Conservation (phyloP, 2,113 vertebrate species). For the Halcyon malimbica region DNA sequence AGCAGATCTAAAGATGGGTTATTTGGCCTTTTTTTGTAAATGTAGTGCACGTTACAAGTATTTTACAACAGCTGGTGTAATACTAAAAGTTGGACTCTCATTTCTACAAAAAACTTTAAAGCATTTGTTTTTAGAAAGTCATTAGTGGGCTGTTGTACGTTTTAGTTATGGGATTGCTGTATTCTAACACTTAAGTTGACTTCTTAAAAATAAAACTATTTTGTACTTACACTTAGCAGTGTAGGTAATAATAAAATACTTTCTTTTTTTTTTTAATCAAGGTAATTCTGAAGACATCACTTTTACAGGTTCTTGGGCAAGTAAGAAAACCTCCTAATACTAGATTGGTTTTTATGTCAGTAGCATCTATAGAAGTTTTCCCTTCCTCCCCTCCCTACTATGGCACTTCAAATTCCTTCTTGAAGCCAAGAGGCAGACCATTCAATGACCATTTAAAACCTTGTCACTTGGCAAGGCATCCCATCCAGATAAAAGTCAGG, state of each 20-base stretch:
- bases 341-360: background rate
- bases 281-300: conserved; percentile 88
- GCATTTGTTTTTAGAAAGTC: background rate
- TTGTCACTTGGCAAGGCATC: background rate
- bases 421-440: background rate
- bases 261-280: conserved; percentile 44
- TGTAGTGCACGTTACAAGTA: background rate
- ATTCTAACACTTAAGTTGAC: background rate
- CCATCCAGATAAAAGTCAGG: background rate
- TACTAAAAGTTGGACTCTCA: background rate
- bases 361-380: background rate
- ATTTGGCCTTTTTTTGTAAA: background rate
- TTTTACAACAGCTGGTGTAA: background rate
- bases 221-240: background rate
- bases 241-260: background rate
- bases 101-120: background rate
- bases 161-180: background rate
- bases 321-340: conserved; percentile 72
- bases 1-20: background rate
- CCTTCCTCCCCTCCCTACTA: background rate
- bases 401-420: background rate
- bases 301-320: conserved; percentile 91
- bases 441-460: background rate
- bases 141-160: background rate
- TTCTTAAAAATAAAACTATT: background rate